These are phyloP conservation scores for Caenorhabditis sulstoni DNA, from an alignment of 2,888 invertebrate species.

Conservation along the genomic window DNA sequence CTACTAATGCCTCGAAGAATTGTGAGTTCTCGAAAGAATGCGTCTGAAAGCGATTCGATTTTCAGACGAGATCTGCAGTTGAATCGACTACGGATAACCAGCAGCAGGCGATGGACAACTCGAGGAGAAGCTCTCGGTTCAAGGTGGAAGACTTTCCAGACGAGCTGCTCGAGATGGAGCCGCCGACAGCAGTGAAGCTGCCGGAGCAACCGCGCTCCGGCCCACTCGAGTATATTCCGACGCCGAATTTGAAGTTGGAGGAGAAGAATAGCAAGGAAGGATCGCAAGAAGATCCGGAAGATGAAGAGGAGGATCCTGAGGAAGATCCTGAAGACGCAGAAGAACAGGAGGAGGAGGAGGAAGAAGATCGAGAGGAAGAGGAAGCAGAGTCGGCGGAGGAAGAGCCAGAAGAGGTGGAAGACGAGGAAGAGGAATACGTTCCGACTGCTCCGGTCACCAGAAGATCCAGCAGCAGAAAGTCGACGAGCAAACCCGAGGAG, in stretches of 20 bases:
- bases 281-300: too few species aligned
- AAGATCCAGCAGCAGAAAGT: conserved; percentile 30
- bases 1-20: conserved; percentile 38
- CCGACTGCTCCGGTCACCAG: conserved; percentile 40
- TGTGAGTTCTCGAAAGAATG: conserved; percentile 33
- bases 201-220: conserved; percentile 31
- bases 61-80: conserved; percentile 33
- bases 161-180: conserved; percentile 37
- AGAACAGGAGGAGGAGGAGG: conserved; percentile 25
- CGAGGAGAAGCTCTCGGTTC: conserved; percentile 21
- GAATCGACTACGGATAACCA: conserved; percentile 4
- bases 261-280: conserved; percentile 14
- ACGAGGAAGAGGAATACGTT: conserved; percentile 32
- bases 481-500: neutral
- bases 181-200: neutral
- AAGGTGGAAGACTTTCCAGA: conserved; percentile 53
- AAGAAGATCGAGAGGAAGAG: conserved; percentile 22
- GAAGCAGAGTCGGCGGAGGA: conserved; percentile 28
- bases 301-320: conserved; percentile 34
- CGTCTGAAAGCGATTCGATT: neutral
- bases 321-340: conserved; percentile 23
- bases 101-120: neutral
- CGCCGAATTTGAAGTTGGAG: conserved; percentile 4
- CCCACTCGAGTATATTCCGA: conserved; percentile 32
- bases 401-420: conserved; percentile 22